Percentiles rank a stretch among this genome's conserved stretches.
Conservation (phyloP, 2,888 invertebrate species). For the Latheticus oryzae region DNA sequence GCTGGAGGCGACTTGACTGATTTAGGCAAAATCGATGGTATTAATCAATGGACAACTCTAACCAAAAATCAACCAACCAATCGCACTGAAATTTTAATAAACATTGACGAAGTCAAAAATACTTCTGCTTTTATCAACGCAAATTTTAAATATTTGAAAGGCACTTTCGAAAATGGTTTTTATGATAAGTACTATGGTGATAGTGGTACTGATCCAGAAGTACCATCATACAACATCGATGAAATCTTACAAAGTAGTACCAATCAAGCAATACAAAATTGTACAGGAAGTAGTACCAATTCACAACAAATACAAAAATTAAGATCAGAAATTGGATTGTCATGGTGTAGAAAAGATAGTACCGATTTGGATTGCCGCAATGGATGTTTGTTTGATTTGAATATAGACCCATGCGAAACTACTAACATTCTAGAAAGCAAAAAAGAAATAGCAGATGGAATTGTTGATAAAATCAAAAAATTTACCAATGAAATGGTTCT, state of each 20-base stretch:
- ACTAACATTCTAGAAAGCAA: constrained; percentile 51
- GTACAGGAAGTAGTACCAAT: too few species aligned
- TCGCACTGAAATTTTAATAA: constrained; percentile 52
- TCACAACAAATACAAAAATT: constrained; percentile 37
- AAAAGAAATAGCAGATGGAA: constrained; percentile 44
- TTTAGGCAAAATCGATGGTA: constrained; percentile 60
- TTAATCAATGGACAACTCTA: constrained; percentile 61
- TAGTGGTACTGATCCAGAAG: constrained; percentile 47
- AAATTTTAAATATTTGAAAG: constrained; percentile 59
- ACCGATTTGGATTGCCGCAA: constrained; percentile 40
- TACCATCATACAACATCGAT: constrained; percentile 51
- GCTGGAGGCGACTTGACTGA: constrained; percentile 58
- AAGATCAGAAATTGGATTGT: constrained; percentile 38
- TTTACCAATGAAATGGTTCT: constrained; percentile 51
- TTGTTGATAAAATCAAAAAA: constrained; percentile 47
- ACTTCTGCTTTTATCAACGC: constrained; percentile 61
- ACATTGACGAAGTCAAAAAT: constrained; percentile 59
- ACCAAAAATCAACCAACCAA: constrained; percentile 46
- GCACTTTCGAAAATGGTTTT: constrained; percentile 47
- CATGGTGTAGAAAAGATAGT: constrained; percentile 12
- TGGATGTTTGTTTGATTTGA: constrained; percentile 58
- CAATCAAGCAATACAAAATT: constrained; percentile 52
- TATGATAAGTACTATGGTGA: constrained; percentile 55
- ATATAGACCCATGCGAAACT: constrained; percentile 60
- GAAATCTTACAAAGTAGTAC: constrained; percentile 52